Base-by-base conservation (phyloP, 2,888 invertebrate genomes). In the Eupithecia exiguata region DNA sequence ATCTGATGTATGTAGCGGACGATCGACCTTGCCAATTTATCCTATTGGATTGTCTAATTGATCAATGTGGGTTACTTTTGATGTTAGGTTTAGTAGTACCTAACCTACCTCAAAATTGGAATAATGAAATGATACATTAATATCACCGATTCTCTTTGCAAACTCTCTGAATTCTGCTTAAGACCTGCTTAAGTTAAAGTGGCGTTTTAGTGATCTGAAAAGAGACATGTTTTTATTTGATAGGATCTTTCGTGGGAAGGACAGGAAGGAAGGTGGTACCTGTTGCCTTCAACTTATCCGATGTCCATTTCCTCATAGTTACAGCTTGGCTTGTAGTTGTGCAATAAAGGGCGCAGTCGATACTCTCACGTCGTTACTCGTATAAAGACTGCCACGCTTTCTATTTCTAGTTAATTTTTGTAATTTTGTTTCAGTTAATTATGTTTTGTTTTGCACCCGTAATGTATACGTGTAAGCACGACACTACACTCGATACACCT, bases 21-120 rank as follows among this genome's bases (percentile, higher is more conserved):
- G 10, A 5, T 25, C 21, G 78, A 79, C 74, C 77, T 79, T n/a
- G 78, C 79, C 68, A 79, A 79, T 0, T 43, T n/a, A 49, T 49
- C 9, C 18, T 46, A 46, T n/a, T n/a, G 9, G 9, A 9, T 9
- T 49, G n/a, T n/a, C 7, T 46, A n/a, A n/a, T n/a, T 5, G n/a
- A n/a, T 49, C 2, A 14, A 49, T n/a, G n/a, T 49, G 9, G 46
- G 16, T 38, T 43, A 43, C 43, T 43, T 12, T 12, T 12, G 0
- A 46, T n/a, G n/a, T 49, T n/a, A n/a, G 9, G 6, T 5, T 46
- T 18, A n/a, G 9, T 30, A 30, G 30, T 30, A 30, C 30, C 30
- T 30, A 30, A n/a, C n/a, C 30, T 4, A 49, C 49, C 6, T 49
- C 18, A 49, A n/a, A 2, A 49, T 9, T 9, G 9, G 7, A 49